Base-by-base conservation (phyloP, 2,888 invertebrate genomes). In the Nudaria mundana region DNA sequence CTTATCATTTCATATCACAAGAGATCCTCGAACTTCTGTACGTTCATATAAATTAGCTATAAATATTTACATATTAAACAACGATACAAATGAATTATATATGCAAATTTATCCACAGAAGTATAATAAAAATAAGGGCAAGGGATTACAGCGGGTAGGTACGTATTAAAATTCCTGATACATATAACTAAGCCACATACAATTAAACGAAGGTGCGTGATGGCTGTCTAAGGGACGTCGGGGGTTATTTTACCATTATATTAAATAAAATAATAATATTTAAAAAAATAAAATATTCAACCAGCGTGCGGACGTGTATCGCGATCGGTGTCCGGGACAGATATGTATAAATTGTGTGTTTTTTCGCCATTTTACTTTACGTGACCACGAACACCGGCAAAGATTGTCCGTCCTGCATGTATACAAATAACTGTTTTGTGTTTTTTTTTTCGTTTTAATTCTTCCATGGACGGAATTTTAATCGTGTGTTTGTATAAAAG, bases 221-320 rank as follows among this genome's bases (percentile, higher is more conserved):
- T 33, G 42, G 34, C 20, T 30, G 33, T 71, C 68, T 66, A 64
- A 63, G 59, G 63, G 63, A 41, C 36, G 30, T 48, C 33, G 25
- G 30, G 59, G 65, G 65, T 66, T 70, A 74, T 72, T 76, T 76
- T 76, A 67, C 74, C 76, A 81, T n/a, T n/a, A n/a, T 81, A 81
- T 81, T 78, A 76, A 78, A 79, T 79, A 76, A 66, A 64, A 68
- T 62, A 62, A 63, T 51, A 63, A 77, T 76, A 77, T 76, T 71
- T 76, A 71, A 81, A 79, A 75, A 78, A 79, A 73, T 81, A 81
- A 86, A 78, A 74, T 85, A 87, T 87, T 87, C 87, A 56, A 46
- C 52, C 70, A 73, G 76, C 87, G 84, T 85, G 52, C 74, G 61
- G 57, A 52, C 73, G 76, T 75, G 82, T 85, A 87, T 86, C 83